Base-by-base conservation (phyloP, 2,113 vertebrate species). In the Coreoperca whiteheadi region DNA sequence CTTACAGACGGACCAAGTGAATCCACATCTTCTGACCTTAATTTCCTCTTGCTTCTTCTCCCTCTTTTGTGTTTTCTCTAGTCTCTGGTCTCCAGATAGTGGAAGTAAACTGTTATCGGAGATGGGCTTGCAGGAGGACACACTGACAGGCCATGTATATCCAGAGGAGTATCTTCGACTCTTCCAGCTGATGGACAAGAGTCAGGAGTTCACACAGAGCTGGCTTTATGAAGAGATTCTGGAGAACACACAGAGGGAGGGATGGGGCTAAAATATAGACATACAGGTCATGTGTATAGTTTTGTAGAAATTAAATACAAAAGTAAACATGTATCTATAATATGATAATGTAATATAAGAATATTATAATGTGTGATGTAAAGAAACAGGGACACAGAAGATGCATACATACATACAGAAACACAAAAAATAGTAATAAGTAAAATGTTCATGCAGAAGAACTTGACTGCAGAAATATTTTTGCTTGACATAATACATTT, bases 101-200 rank as follows among this genome's bases (percentile, higher is more conserved):
- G 88, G 91, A 21, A 76, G 25, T 12, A 84, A 93, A 57, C 72
- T 99, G 82, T 66, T 97, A 83, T 90, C 63, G 50, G 78, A 94
- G 51, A 81, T 96, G 60, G 87, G 89, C 60, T 92, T 97, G 84
- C 71, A 88, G 0, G 21, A 94, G 56, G 89, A 95, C 71, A 88
- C 92, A 32, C 28, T 87, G 82, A 91, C 96, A 11, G 93, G 92
- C 74, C 60, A 94, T 0, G 85, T 99, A 8, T 93, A 91, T 64
- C 97, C 98, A 71, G 84, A 95, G 50, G 96, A 97, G 69, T 99
- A 97, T 72, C 97, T 93, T 70, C 84, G 23, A 8, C 94, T 99
- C 70, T 99, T 98, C 34, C 93, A 96, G 89, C 84, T 95, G 79
- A 95, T 99, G 92, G 96, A 97, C 81, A 90, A 94, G 88, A 97